Evolutionary conservation across 2,113 vertebrate genomes (phyloP).

Genomic region (Jacana jacana): DNA sequence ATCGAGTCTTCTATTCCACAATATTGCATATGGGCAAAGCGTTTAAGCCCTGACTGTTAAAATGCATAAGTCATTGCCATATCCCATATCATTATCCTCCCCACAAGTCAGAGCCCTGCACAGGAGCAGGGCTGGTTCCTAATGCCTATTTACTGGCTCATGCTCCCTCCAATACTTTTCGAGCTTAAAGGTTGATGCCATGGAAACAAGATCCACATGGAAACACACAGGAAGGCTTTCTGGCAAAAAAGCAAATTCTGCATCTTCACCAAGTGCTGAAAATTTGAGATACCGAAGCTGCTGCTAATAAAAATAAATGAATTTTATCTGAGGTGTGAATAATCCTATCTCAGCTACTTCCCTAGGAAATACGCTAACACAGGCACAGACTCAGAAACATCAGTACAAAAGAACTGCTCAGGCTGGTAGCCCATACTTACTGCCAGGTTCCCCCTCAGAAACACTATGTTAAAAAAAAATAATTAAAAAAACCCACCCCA

Average conservation of each 20-base stretch:
- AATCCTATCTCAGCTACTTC: not conserved
- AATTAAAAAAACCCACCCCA: not conserved
- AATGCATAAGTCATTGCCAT: not conserved
- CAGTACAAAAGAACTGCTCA: not conserved
- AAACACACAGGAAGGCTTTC: not conserved
- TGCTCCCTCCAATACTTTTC: not conserved
- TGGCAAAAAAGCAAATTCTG: not conserved
- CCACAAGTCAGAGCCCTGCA: not conserved
- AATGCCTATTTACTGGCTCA: slow-evolving; percentile 16
- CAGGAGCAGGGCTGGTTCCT: not conserved
- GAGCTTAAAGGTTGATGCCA: slow-evolving; percentile 3
- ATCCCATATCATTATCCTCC: not conserved
- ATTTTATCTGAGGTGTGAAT: not conserved
- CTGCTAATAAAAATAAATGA: not conserved
- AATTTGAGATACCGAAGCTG: not conserved
- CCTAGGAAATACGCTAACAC: not conserved
- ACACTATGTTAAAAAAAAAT: not conserved
- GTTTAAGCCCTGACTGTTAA: not conserved
- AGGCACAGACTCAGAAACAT: not conserved
- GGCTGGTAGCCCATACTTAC: not conserved
- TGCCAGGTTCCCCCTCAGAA: not conserved
- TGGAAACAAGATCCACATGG: slow-evolving; percentile 56
- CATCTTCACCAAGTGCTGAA: not conserved
- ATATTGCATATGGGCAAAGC: not conserved
- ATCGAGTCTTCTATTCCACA: not conserved